These are phyloP conservation scores for Dipodomys spectabilis DNA, from an alignment of 2,113 vertebrate genomes.

Conservation along the genomic window DNA sequence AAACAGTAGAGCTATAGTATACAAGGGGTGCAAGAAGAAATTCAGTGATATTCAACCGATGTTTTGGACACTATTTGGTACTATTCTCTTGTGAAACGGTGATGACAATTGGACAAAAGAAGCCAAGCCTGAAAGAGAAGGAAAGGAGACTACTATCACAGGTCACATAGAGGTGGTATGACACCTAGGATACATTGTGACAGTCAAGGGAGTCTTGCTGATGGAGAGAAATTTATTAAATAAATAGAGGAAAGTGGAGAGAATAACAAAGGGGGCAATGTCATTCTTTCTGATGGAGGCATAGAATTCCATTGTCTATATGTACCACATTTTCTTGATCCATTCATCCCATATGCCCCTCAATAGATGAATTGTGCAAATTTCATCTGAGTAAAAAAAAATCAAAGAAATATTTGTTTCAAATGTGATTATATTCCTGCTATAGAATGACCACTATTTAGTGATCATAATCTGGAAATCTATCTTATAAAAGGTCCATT, in stretches of 20 bases:
- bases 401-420: neutral
- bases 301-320: too few relatives aligned
- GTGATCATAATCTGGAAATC: slow-evolving; percentile 7
- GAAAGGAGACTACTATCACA: too few relatives aligned
- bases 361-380: neutral
- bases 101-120: neutral
- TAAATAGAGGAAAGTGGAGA: neutral
- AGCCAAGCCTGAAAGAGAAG: neutral
- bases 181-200: too few relatives aligned
- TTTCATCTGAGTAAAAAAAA: neutral
- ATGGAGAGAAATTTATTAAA: too few relatives aligned
- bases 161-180: neutral
- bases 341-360: too few relatives aligned
- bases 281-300: too few relatives aligned
- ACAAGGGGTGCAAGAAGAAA: neutral
- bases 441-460: neutral
- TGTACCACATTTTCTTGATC: too few relatives aligned
- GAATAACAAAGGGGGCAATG: too few relatives aligned
- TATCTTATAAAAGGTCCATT: too few relatives aligned
- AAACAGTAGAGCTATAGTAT: neutral
- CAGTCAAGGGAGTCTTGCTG: too few relatives aligned
- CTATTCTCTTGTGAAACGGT: neutral
- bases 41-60: neutral
- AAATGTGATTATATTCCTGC: neutral
- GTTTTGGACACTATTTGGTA: neutral